These are phyloP conservation scores for Sminthurides aquaticus DNA, from an alignment of 2,888 invertebrate species.

Conservation along the genomic window DNA sequence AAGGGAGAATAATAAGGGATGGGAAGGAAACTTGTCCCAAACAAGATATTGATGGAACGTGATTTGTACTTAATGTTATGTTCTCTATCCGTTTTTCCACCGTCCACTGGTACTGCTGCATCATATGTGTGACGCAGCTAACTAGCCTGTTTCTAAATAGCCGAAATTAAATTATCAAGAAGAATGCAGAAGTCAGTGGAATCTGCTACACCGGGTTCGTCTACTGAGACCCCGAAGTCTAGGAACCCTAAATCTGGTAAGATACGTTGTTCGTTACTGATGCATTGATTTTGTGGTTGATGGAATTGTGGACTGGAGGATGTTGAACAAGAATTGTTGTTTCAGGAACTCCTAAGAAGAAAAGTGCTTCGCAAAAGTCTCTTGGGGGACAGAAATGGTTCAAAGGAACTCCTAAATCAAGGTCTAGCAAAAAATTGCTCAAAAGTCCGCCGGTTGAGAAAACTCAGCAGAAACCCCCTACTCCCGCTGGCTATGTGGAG, in stretches of 20 bases:
- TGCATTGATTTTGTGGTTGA: background rate
- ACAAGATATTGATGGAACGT: no score
- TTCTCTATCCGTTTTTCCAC: no score
- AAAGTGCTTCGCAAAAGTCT: constrained; percentile 8
- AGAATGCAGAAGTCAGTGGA: background rate
- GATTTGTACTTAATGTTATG: no score
- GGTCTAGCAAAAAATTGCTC: constrained; percentile 17
- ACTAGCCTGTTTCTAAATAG: no score
- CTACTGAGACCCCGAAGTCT: background rate
- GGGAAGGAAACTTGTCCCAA: no score
- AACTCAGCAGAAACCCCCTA: constrained; percentile 21
- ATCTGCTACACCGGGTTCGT: background rate
- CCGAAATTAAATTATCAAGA: no score
- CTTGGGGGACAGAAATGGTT: constrained; percentile 23
- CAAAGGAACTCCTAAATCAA: constrained; percentile 22
- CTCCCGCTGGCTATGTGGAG: constrained; percentile 35
- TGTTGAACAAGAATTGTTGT: background rate
- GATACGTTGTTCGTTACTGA: background rate
- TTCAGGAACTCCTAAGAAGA: constrained; percentile 5
- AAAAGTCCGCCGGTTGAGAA: constrained; percentile 35
- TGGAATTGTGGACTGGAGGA: background rate
- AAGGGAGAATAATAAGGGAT: no score
- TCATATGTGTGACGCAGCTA: no score
- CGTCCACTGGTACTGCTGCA: no score
- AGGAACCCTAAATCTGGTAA: background rate